Conservation (phyloP, 2,797 vertebrate genomes). For the Odontamblyopus lacepedii region DNA sequence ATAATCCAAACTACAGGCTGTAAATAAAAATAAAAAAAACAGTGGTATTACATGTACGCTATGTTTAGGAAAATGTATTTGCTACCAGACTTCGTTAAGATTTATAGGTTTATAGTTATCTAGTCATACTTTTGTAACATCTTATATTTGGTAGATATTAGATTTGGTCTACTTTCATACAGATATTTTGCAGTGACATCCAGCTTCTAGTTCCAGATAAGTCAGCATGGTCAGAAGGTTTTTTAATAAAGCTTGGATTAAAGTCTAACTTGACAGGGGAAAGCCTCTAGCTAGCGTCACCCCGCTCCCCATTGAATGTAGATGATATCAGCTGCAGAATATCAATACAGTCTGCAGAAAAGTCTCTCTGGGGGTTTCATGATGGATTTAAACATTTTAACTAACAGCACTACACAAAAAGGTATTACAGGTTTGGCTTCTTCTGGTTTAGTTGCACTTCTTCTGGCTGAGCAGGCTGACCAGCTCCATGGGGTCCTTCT, state of each 20-base stretch:
- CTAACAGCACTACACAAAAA: not conserved
- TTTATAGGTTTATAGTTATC: not conserved
- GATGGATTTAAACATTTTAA: not conserved
- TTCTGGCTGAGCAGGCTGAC: too few species aligned
- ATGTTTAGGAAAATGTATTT: not conserved
- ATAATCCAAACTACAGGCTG: not conserved
- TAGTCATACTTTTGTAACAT: not conserved
- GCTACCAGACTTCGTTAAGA: not conserved
- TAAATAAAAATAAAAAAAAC: not conserved
- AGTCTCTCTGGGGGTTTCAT: not conserved
- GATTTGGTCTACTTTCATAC: not conserved
- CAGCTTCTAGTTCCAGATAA: too few species aligned
- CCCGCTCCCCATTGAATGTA: too few species aligned
- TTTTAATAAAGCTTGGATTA: too few species aligned
- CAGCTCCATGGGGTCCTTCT: conserved; percentile 40
- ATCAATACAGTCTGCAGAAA: not conserved
- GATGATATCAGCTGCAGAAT: too few species aligned
- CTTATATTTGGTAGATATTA: not conserved
- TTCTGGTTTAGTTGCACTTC: not conserved
- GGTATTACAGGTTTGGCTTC: not conserved
- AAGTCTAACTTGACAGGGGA: too few species aligned
- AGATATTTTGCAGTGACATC: not conserved
- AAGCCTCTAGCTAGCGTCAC: too few species aligned
- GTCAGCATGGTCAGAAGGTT: too few species aligned
- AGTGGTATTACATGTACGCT: not conserved